Percentiles rank a stretch among this genome's conserved stretches.
These are phyloP conservation scores for Prochilodus magdalenae DNA, from an alignment of 2,113 vertebrate species.

Conservation along the genomic window DNA sequence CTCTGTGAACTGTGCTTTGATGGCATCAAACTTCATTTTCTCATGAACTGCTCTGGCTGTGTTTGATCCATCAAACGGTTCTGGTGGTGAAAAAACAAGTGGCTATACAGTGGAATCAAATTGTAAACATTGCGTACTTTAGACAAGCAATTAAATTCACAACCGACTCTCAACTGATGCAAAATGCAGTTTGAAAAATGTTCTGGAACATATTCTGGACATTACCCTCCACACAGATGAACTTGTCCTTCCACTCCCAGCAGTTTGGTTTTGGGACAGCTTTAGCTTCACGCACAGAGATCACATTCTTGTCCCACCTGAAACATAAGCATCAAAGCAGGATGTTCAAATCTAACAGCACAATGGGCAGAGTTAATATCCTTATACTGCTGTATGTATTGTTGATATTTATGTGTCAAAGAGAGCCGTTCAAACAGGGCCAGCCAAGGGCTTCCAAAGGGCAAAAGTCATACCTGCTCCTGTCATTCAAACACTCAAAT, in stretches of 20 bases:
- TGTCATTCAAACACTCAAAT: constrained; percentile 73
- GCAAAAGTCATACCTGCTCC: constrained; percentile 76
- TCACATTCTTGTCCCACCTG: constrained; percentile 89
- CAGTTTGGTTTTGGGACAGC: constrained; percentile 81
- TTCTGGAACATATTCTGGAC: not conserved
- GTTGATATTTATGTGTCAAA: constrained; percentile 46
- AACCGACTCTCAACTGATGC: no score
- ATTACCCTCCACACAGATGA: constrained; percentile 96
- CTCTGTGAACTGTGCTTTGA: constrained; percentile 85
- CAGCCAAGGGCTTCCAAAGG: constrained; percentile 62
- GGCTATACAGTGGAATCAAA: not conserved
- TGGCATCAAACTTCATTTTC: constrained; percentile 88
- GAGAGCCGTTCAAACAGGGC: constrained; percentile 50
- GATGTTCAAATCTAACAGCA: not conserved
- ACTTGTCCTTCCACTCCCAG: constrained; percentile 91
- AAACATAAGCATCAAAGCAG: not conserved
- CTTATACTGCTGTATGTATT: constrained; percentile 8
- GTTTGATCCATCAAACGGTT: constrained; percentile 95
- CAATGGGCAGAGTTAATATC: not conserved
- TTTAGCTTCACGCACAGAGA: constrained; percentile 91
- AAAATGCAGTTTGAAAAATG: no score
- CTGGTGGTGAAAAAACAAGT: constrained; percentile 67
- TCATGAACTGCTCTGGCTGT: constrained; percentile 95
- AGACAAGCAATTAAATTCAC: not conserved
- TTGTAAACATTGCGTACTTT: not conserved